Base-by-base conservation (phyloP, 2,888 invertebrate species). In the Philhelius pedissequus region DNA sequence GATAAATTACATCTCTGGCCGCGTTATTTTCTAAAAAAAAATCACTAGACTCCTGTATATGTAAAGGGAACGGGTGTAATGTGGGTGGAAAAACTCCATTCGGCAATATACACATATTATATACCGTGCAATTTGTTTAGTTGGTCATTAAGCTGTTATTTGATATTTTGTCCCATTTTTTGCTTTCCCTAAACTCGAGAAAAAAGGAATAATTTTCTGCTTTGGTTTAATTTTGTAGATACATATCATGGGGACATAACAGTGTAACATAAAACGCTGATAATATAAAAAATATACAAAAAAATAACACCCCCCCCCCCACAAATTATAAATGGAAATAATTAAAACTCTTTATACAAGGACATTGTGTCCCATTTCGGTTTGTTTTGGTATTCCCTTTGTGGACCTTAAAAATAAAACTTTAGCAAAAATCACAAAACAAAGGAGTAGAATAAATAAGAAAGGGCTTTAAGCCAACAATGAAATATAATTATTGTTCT, bases 91-190 rank as follows among this genome's bases (percentile, higher is more conserved):
- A 58, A 18, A 60, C 25, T n/a, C n/a, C n/a, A n/a, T n/a, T n/a
- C n/a, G n/a, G n/a, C n/a, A n/a, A n/a, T n/a, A n/a, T n/a, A n/a
- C n/a, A n/a, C n/a, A n/a, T n/a, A n/a, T n/a, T n/a, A n/a, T n/a
- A 52, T 6, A 15, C n/a, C 22, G 18, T 52, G 48, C 69, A 74
- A 75, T 80, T 74, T 74, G 80, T 62, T 56, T 73, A 73, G 77
- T 77, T 77, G 73, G 77, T 73, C 82, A 77, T 77, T 77, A 77
- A 69, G 25, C 62, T 69, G 73, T 56, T 69, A 73, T 66, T 77
- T 62, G 62, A 54, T 78, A 54, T 64, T 64, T 64, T 54, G 40
- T 52, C 32, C 35, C 18, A 30, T 11, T 22, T 60, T 38, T 38
- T 58, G 0, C 22, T 60, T 5, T 18, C 43, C 43, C 1, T 35